phyloP scores from a whole-genome alignment of 2,797 vertebrate genomes.

The Typhlichthys subterraneus region DNA sequence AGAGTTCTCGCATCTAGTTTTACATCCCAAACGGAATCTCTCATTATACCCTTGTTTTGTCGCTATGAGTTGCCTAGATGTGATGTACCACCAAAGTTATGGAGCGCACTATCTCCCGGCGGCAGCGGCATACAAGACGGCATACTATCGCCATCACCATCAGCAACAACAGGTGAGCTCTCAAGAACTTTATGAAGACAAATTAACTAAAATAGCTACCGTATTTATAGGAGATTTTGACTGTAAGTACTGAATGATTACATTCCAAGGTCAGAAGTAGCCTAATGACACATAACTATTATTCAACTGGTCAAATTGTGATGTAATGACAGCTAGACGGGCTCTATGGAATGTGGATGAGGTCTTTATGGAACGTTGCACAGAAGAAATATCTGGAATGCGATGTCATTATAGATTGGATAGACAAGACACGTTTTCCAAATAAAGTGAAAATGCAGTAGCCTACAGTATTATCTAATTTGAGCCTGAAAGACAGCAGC shows the following conservation, averaged over 20 bases:
- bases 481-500: too few species aligned
- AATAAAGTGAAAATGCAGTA: too few species aligned
- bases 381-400: constrained; percentile 59
- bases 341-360: constrained; percentile 66
- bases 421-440: too few species aligned
- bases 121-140: constrained; percentile 82
- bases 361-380: constrained; percentile 24
- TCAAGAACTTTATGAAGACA: neutral
- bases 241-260: constrained; percentile 31
- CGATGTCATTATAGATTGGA: constrained; percentile 17
- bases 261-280: constrained; percentile 65
- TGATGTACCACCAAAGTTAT: constrained; percentile 93
- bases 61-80: constrained; percentile 96
- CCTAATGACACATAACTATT: constrained; percentile 67
- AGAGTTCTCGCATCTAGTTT: constrained; percentile 43
- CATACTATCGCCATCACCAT: constrained; percentile 76
- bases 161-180: constrained; percentile 86
- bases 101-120: constrained; percentile 85
- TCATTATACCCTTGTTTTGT: constrained; percentile 52
- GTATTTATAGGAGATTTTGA: too few species aligned
- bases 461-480: too few species aligned
- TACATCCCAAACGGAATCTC: constrained; percentile 26
- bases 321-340: constrained; percentile 69
- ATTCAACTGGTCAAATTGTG: constrained; percentile 63
- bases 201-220: too few species aligned